Conservation (phyloP, 2,888 invertebrate genomes). For the Sacculina carcini region DNA sequence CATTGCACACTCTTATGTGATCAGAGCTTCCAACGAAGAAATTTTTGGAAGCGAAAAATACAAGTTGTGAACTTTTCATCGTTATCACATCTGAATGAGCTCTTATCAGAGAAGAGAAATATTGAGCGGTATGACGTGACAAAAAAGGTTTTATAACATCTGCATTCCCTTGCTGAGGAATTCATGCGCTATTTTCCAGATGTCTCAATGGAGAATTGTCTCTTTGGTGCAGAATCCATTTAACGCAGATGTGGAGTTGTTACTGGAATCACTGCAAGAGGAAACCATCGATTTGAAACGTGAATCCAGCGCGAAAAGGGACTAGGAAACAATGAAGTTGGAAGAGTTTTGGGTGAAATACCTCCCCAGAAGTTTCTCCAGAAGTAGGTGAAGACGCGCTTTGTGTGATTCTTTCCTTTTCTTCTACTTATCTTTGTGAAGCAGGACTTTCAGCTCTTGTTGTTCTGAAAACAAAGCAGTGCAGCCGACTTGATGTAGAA, state of each 20-base stretch:
- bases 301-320: not conserved
- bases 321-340: not conserved
- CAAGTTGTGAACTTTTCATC: slow-evolving; percentile 3
- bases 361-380: not conserved
- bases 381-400: not conserved
- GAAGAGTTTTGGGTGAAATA: slow-evolving; percentile 4
- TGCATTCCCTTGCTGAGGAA: not conserved
- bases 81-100: slow-evolving; percentile 2
- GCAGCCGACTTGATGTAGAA: not conserved
- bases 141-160: not conserved
- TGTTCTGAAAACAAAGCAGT: not conserved
- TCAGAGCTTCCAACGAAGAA: slow-evolving; percentile 3
- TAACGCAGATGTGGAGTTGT: slow-evolving; percentile 1
- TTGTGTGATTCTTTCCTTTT: not conserved
- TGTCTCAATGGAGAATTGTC: not conserved
- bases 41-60: too few species aligned
- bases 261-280: slow-evolving; percentile 3
- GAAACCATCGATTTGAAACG: slow-evolving; percentile 4
- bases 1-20: slow-evolving; percentile 4
- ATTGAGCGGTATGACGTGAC: slow-evolving; percentile 1
- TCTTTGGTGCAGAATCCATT: not conserved
- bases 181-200: too few species aligned
- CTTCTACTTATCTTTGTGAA: not conserved
- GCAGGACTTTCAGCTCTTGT: not conserved
- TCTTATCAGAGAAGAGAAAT: not conserved